These are phyloP conservation scores for Masticophis lateralis DNA, from an alignment of 2,797 vertebrate species.

Conservation along the genomic window DNA sequence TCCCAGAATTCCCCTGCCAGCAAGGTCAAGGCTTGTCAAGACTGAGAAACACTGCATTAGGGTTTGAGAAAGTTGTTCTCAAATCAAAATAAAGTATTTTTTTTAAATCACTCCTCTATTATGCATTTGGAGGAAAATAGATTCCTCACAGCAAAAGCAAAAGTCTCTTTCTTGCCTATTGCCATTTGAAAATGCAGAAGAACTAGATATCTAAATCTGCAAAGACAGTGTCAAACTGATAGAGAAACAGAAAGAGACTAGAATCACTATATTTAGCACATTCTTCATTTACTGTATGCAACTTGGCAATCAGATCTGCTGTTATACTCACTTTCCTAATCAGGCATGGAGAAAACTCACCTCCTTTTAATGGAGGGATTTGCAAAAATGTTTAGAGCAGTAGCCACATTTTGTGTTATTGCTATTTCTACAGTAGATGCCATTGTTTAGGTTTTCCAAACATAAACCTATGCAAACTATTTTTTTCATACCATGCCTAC, in stretches of 20 bases:
- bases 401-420: not conserved
- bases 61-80: not conserved
- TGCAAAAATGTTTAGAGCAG: not conserved
- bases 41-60: not conserved
- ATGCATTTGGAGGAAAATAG: not conserved
- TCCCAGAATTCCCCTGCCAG: not conserved
- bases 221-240: not conserved
- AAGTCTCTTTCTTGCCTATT: not conserved
- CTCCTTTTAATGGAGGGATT: not conserved
- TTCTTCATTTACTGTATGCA: not conserved
- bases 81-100: not conserved
- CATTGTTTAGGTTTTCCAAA: not conserved
- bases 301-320: not conserved
- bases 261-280: not conserved
- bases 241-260: not conserved
- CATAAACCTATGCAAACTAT: not conserved
- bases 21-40: not conserved
- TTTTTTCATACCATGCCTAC: not conserved
- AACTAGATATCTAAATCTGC: not conserved
- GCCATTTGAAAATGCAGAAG: not conserved
- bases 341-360: not conserved
- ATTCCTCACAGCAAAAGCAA: not conserved
- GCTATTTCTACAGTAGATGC: not conserved
- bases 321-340: not conserved
- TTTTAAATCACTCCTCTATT: not conserved